phyloP scores from a whole-genome alignment of 2,797 vertebrate genomes.

The Rhodeus uyekii region DNA sequence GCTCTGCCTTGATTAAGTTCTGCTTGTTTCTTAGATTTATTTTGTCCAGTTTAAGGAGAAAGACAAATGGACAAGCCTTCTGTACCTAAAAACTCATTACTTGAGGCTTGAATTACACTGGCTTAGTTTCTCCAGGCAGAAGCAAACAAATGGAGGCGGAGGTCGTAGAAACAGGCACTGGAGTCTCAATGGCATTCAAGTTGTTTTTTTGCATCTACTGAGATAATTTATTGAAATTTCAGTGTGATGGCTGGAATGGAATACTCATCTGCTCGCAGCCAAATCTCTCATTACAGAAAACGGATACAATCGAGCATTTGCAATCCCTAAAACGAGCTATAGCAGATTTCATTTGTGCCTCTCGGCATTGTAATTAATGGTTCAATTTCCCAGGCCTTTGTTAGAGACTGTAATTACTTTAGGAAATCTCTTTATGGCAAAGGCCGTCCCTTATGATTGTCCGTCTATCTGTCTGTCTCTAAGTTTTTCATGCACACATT shows the following conservation, averaged over 20 bases:
- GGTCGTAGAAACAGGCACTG: slow-evolving; percentile 50
- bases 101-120: slow-evolving; percentile 9
- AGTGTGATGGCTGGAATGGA: slow-evolving; percentile 56
- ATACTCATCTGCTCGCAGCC: slow-evolving; percentile 55
- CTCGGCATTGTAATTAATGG: slow-evolving; percentile 65
- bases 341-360: slow-evolving; percentile 28
- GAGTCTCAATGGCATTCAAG: slow-evolving; percentile 64
- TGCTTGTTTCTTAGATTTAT: background rate
- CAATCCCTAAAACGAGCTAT: slow-evolving; percentile 21
- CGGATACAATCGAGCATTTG: slow-evolving; percentile 42
- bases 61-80: background rate
- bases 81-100: background rate
- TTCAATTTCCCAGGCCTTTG: slow-evolving; percentile 62
- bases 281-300: slow-evolving; percentile 51
- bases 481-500: slow-evolving; percentile 6
- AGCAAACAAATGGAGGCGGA: slow-evolving; percentile 9
- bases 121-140: background rate
- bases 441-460: background rate
- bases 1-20: background rate
- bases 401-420: slow-evolving; percentile 66
- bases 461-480: background rate
- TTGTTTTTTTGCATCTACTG: slow-evolving; percentile 65
- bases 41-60: background rate
- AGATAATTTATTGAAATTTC: slow-evolving; percentile 73
- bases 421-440: slow-evolving; percentile 44